Evolutionary conservation across 2,113 vertebrate genomes (phyloP).

Genomic region (Chamaetylas fuelleborni): DNA sequence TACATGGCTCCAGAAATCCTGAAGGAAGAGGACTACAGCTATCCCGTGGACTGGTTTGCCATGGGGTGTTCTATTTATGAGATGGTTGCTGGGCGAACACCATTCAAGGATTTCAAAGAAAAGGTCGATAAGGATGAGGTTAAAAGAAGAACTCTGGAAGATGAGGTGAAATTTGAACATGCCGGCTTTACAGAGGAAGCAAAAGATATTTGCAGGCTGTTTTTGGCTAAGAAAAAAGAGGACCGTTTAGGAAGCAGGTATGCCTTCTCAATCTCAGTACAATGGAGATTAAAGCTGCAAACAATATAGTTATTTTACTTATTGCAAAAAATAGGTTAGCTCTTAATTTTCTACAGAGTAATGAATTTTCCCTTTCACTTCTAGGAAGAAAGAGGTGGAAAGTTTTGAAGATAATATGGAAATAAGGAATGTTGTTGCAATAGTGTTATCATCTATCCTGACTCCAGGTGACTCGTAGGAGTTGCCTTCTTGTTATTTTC

Average conservation of each 20-base stretch:
- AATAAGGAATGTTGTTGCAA: neutral
- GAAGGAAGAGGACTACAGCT: slow-evolving; percentile 80
- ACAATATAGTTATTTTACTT: neutral
- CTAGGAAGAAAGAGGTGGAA: neutral
- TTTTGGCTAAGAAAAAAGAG: slow-evolving; percentile 81
- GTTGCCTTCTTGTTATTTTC: neutral
- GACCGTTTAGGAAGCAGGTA: slow-evolving; percentile 86
- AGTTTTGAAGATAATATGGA: neutral
- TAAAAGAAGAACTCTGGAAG: slow-evolving; percentile 82
- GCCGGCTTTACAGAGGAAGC: slow-evolving; percentile 77
- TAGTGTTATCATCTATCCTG: neutral
- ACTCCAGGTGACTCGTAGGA: neutral
- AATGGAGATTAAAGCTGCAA: neutral
- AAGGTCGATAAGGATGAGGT: slow-evolving; percentile 84
- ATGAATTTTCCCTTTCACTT: neutral
- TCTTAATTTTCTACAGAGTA: neutral
- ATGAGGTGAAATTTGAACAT: slow-evolving; percentile 81
- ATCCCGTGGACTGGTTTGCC: slow-evolving; percentile 90
- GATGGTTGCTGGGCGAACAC: slow-evolving; percentile 85
- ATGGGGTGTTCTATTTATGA: slow-evolving; percentile 90
- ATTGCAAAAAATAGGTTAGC: neutral
- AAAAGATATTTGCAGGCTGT: slow-evolving; percentile 79
- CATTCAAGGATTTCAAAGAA: slow-evolving; percentile 87
- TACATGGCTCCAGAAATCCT: slow-evolving; percentile 92
- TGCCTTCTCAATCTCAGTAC: neutral